Conservation (phyloP, 2,888 invertebrate genomes). For the Tuta absoluta region DNA sequence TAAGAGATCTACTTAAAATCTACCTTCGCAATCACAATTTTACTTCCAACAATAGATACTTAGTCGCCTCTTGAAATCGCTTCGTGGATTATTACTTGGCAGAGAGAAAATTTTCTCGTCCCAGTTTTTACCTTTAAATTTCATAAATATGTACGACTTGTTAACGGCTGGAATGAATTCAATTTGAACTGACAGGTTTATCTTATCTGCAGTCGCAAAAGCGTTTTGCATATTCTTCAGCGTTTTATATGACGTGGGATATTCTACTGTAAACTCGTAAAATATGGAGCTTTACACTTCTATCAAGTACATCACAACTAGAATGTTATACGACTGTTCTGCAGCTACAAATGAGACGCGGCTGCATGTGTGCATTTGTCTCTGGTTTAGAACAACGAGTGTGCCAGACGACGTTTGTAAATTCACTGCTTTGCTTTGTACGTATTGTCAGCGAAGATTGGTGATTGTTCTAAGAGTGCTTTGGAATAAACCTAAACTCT, state of each 20-base stretch:
- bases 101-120: constrained; percentile 12
- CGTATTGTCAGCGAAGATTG: constrained; percentile 2
- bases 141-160: constrained; percentile 5
- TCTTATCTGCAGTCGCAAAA: background rate
- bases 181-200: constrained; percentile 7
- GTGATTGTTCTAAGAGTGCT: background rate
- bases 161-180: background rate
- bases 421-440: background rate
- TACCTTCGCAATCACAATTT: background rate
- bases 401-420: background rate
- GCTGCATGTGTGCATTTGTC: constrained; percentile 1
- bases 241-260: constrained; percentile 2
- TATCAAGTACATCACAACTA: background rate
- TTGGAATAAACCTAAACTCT: background rate
- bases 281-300: constrained; percentile 10
- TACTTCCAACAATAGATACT: background rate
- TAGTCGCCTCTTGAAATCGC: background rate
- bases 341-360: background rate
- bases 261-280: background rate
- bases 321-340: background rate
- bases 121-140: constrained; percentile 1
- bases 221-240: constrained; percentile 4
- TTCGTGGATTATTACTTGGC: constrained; percentile 9
- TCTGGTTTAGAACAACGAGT: background rate
- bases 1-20: background rate